Evolutionary conservation across 2,113 vertebrate species (phyloP).

Genomic region (Synodontis membranacea): DNA sequence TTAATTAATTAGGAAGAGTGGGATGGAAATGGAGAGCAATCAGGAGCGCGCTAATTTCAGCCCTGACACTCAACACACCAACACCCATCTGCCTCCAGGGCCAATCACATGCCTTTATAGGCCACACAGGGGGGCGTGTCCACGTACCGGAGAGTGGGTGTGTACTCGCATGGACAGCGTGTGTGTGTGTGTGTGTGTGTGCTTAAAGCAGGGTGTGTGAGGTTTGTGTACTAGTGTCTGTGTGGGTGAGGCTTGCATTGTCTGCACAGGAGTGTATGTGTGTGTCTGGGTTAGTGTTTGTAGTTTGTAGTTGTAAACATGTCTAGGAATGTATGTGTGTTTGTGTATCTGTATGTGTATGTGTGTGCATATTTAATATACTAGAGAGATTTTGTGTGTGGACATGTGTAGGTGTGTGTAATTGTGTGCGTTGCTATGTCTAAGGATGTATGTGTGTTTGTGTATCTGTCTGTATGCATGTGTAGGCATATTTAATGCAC

Average conservation of each 20-base stretch:
- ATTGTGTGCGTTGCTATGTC: neutral
- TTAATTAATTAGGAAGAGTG: constrained; percentile 76
- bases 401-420: too few species aligned
- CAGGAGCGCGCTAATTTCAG: constrained; percentile 75
- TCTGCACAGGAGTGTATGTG: neutral
- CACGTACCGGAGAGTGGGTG: neutral
- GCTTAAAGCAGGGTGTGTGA: neutral
- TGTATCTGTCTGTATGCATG: neutral
- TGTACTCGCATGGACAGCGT: neutral
- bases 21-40: constrained; percentile 75
- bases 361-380: neutral
- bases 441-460: neutral
- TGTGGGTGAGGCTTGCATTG: neutral
- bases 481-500: neutral
- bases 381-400: neutral
- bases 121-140: constrained; percentile 43
- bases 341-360: constrained; percentile 18
- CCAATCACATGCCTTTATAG: constrained; percentile 52
- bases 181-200: neutral
- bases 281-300: neutral
- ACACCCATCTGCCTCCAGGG: constrained; percentile 62
- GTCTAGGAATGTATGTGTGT: neutral
- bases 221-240: neutral
- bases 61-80: constrained; percentile 75
- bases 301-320: too few species aligned